Conservation (phyloP, 2,888 invertebrate species). For the Mesopsocus fuscifrons region DNA sequence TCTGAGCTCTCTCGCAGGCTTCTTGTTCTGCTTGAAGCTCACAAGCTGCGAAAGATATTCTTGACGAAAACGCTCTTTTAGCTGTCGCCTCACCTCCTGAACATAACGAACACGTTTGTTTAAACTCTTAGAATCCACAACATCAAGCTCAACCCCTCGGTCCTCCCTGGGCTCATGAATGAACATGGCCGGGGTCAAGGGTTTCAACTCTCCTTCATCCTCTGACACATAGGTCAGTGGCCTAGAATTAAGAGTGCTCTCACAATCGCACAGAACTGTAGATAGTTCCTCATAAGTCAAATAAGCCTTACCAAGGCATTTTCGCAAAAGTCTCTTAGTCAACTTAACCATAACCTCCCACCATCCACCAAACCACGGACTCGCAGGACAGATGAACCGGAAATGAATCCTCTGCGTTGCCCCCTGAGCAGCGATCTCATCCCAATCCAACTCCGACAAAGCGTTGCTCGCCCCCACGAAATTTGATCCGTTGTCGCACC, state of each 20-base stretch:
- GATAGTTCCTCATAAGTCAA: slow-evolving; percentile 12
- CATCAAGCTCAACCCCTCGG: background rate
- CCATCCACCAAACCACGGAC: slow-evolving; percentile 1
- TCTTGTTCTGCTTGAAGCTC: slow-evolving; percentile 14
- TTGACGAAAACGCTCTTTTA: background rate
- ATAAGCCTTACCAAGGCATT: slow-evolving; percentile 10
- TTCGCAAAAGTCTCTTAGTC: slow-evolving; percentile 13
- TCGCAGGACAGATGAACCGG: slow-evolving; percentile 13
- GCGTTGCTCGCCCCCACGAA: slow-evolving; percentile 17
- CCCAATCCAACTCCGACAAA: slow-evolving; percentile 11
- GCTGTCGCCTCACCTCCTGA: background rate
- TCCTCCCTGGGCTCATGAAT: background rate
- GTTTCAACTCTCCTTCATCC: background rate
- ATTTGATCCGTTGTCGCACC: slow-evolving; percentile 19
- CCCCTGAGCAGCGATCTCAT: slow-evolving; percentile 9
- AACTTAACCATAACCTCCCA: slow-evolving; percentile 12
- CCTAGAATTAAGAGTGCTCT: background rate
- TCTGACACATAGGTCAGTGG: background rate
- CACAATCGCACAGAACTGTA: background rate
- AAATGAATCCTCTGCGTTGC: slow-evolving; percentile 12
- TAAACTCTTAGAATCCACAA: background rate
- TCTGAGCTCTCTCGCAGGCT: background rate
- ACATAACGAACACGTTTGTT: background rate
- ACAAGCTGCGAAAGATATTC: background rate
- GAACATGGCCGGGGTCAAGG: background rate